Evolutionary conservation across 2,113 vertebrate species (phyloP).

Genomic region (Leiothrix lutea): DNA sequence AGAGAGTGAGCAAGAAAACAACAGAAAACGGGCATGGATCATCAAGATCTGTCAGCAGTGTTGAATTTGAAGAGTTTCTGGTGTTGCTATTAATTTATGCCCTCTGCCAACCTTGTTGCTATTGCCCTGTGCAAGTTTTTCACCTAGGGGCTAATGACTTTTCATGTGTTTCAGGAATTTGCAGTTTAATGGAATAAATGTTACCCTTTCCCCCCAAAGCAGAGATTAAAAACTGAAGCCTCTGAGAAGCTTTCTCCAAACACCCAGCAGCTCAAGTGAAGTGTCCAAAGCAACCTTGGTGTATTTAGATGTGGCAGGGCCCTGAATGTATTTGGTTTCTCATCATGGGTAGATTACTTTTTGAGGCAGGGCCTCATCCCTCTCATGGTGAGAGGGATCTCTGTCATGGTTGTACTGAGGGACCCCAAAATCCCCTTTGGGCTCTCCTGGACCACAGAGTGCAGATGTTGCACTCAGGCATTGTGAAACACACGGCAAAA

Average conservation of each 20-base stretch:
- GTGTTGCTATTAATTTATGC: background rate
- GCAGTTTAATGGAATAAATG: slow-evolving; percentile 8
- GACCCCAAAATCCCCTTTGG: background rate
- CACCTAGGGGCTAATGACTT: background rate
- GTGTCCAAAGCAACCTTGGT: background rate
- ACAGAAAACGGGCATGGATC: background rate
- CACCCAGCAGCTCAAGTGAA: background rate
- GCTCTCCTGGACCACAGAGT: background rate
- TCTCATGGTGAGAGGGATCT: background rate
- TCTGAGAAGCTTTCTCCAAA: background rate
- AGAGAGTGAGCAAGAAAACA: background rate
- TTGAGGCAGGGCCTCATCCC: background rate
- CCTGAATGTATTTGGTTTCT: background rate
- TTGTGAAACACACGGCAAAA: background rate
- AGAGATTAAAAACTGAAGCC: background rate
- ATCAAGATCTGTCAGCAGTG: background rate
- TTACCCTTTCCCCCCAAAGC: background rate
- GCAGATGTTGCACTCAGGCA: background rate
- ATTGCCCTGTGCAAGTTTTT: background rate
- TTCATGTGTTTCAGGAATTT: background rate
- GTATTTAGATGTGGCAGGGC: background rate
- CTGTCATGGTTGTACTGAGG: rapidly evolving
- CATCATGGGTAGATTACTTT: background rate
- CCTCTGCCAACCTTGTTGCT: background rate
- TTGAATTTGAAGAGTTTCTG: background rate